Base-by-base conservation (phyloP, 2,113 vertebrate genomes). In the Verasper variegatus region DNA sequence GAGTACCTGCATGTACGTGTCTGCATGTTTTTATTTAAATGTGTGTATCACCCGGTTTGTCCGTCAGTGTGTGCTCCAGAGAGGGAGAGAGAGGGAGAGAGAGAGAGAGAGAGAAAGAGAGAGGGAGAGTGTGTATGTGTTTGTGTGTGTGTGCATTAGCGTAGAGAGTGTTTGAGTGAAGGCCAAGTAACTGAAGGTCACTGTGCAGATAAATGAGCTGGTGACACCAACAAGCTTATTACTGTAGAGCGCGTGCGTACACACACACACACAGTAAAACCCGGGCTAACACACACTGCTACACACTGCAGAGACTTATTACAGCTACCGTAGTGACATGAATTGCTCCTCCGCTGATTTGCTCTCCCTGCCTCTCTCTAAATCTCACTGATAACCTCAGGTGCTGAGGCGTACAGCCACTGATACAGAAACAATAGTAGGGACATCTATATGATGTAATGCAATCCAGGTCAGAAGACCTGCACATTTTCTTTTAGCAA, bases 161-260 rank as follows among this genome's bases (percentile, higher is more conserved):
- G 71, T 17, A 31, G 62, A 75, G 75, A 79, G 68, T 65, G 78
- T 86, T 37, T 78, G 71, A 77, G 75, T 57, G 51, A 55, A 71
- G 55, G 68, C 74, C 20, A 24, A 56, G 42, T n/a, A 74, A 71
- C 83, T 89, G 87, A 91, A 86, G 89, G 89, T 91, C 85, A 91
- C 62, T 84, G 13, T n/a, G 59, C 55, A 75, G 78, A 85, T 88
- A 86, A 89, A 89, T 89, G 81, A 86, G 86, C 74, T 84, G 77
- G 83, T 56, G 80, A 80, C 77, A 77, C 69, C 82, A 88, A 81
- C 89, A 86, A 83, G 82, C 86, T 82, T 86, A 88, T 91, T 85
- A 91, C 84, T 81, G 70, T 76, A 74, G 72, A 59, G 74, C 37
- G 27, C 2, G 6, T 59, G 54, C 78, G 31, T 66, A 45, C 62